Percentiles rank a stretch among this genome's conserved stretches.
Conservation (phyloP, 2,797 vertebrate species). For the Galago senegalensis region DNA sequence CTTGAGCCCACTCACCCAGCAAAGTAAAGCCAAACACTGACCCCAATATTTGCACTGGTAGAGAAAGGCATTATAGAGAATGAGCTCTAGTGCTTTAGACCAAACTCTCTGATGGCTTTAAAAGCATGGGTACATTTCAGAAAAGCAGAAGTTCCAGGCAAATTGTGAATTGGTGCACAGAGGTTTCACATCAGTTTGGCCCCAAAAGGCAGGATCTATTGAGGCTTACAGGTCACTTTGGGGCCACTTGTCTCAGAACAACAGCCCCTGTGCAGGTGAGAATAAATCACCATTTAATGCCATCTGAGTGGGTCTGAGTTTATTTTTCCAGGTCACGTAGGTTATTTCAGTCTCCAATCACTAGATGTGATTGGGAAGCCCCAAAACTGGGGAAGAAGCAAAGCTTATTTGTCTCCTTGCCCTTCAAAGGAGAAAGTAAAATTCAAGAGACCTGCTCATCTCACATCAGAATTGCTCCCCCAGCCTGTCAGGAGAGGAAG, state of each 20-base stretch:
- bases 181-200: neutral
- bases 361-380: neutral
- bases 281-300: no score
- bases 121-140: neutral
- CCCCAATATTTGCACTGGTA: neutral
- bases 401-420: neutral
- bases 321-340: no score
- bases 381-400: neutral
- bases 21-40: neutral
- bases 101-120: neutral
- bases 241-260: no score
- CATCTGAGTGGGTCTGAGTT: no score
- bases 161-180: neutral
- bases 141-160: neutral
- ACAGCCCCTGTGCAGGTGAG: no score
- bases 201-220: neutral
- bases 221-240: neutral
- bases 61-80: neutral
- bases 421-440: neutral
- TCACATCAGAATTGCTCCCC: no score
- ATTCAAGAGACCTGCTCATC: neutral
- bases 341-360: neutral
- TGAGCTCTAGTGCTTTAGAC: neutral
- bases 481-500: neutral
- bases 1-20: neutral